Base-by-base conservation (phyloP, 2,888 invertebrate species). In the Mythimna albipuncta region DNA sequence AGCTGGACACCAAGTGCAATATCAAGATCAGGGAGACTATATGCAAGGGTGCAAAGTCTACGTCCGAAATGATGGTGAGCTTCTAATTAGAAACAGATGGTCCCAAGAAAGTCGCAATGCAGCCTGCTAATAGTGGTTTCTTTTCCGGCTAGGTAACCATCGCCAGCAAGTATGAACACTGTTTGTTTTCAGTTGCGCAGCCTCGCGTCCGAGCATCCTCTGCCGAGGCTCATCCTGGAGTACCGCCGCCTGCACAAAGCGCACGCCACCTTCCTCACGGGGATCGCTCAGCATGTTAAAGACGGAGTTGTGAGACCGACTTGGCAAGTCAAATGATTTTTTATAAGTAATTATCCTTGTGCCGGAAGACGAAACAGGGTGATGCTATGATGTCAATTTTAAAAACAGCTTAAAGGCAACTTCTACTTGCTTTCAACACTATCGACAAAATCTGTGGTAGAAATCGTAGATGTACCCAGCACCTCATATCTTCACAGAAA, bases 241-340 rank as follows among this genome's bases (percentile, higher is more conserved):
- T 95, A 96, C 85, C 92, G 96, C 0, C 96, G 91, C 69, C 77
- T 96, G 72, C 94, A 96, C 87, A 96, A 96, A 80, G 94, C 96
- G 4, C 94, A 94, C 83, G 93, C 96, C 9, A 96, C 96, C 2
- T 96, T 95, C 85, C 85, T 96, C 0, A 86, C 92, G 52, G 96
- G 96, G 2, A 91, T 96, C 54, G 89, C 94, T 3, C 92, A 93
- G 26, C 95, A 95, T 63, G 93, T 94, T 0, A 90, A 83, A 13
- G 88, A 91, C 41, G 94, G 93, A 16, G 85, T 93, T 7, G 91
- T 96, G 10, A 90, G 82, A 59, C 94, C 96, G 0, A 91, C 92
- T 0, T 96, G 96, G 96, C 96, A 84, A 86, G 80, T 38, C n/a
- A 58, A n/a, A 19, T 57, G 13, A 52, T 52, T 26, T 26, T 26